Conservation (phyloP, 2,888 invertebrate genomes). For the Microctonus brassicae region DNA sequence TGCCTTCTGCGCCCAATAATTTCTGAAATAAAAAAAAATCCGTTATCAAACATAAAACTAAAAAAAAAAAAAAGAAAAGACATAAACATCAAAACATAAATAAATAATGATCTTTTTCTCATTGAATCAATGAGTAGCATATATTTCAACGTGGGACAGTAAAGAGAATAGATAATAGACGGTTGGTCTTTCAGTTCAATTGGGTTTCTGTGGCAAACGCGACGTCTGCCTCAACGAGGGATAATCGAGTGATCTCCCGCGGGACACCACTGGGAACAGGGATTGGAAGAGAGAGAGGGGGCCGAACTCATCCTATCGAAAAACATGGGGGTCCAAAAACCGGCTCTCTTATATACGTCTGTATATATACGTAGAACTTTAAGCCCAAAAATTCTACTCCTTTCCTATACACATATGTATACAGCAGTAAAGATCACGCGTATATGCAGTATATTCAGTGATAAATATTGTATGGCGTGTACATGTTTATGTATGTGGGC, state of each 20-base stretch:
- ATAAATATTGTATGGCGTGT: conserved; percentile 42
- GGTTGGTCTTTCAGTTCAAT: conserved; percentile 56
- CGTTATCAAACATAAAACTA: neutral
- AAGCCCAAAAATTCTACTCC: conserved; percentile 34
- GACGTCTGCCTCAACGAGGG: conserved; percentile 48
- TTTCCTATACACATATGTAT: neutral
- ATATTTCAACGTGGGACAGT: neutral
- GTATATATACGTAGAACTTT: too few relatives aligned
- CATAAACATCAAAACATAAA: neutral
- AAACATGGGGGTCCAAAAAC: conserved; percentile 37
- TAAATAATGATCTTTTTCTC: neutral
- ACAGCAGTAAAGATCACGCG: neutral
- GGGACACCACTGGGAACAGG: conserved; percentile 49
- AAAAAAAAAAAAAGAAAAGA: neutral
- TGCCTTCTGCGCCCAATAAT: conserved; percentile 85
- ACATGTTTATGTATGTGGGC: conserved; percentile 55
- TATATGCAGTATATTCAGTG: neutral
- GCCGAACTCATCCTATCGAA: conserved; percentile 40
- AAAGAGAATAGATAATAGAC: conserved; percentile 63
- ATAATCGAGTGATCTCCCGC: conserved; percentile 60
- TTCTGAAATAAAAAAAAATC: conserved; percentile 71
- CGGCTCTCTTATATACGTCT: neutral
- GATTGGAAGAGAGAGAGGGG: neutral
- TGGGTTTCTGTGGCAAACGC: conserved; percentile 44
- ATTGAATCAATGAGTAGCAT: neutral